Conservation (phyloP, 2,113 vertebrate species). For the Ardeotis arabs region DNA sequence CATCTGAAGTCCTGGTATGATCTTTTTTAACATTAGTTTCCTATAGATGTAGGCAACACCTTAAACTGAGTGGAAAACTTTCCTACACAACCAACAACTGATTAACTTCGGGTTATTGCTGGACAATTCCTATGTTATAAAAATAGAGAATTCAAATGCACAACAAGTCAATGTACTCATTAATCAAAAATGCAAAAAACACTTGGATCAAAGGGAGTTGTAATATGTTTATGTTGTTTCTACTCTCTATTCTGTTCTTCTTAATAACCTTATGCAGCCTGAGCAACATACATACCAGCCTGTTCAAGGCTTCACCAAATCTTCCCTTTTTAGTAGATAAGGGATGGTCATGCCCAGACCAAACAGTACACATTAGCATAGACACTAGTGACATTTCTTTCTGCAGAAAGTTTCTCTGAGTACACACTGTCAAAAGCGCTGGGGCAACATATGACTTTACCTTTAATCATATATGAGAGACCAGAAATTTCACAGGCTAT, state of each 20-base stretch:
- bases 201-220: not conserved
- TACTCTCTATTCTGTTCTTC: not conserved
- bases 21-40: not conserved
- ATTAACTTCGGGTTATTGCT: not conserved
- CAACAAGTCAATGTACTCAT: accelerated
- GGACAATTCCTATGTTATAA: not conserved
- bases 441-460: not conserved
- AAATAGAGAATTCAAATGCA: not conserved
- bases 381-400: not conserved
- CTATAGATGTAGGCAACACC: accelerated
- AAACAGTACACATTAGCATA: not conserved
- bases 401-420: not conserved
- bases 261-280: not conserved
- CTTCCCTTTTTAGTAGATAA: not conserved
- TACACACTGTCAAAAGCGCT: not conserved
- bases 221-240: not conserved
- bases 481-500: not conserved
- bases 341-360: not conserved
- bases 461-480: not conserved
- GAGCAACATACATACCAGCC: not conserved
- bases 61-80: not conserved
- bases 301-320: not conserved
- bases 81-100: not conserved
- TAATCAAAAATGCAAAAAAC: not conserved
- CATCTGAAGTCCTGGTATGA: not conserved